These are phyloP conservation scores for Drosophila tani DNA, from an alignment of 1,140 invertebrate species.

Conservation along the genomic window DNA sequence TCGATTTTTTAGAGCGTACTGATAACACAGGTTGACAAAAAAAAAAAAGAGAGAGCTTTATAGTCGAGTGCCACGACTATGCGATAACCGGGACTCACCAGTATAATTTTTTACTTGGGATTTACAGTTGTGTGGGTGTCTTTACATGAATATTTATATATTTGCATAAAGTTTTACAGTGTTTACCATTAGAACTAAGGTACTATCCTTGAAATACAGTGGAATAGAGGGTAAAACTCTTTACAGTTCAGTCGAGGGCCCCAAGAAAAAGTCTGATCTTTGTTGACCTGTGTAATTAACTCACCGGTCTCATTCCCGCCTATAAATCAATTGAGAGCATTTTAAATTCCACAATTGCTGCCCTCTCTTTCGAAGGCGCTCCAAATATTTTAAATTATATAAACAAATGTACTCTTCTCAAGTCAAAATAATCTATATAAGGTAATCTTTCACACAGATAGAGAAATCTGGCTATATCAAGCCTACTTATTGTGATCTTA, in stretches of 20 bases:
- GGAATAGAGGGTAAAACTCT: too few relatives aligned
- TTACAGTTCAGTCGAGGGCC: not conserved
- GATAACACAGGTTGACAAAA: conserved; percentile 5
- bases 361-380: not conserved
- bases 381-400: not conserved
- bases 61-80: conserved; percentile 10
- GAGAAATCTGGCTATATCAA: not conserved
- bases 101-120: not conserved
- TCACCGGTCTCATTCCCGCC: not conserved
- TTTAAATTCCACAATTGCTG: not conserved
- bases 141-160: too few relatives aligned
- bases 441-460: not conserved
- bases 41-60: not conserved
- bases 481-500: not conserved
- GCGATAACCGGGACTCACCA: conserved; percentile 1
- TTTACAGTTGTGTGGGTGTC: not conserved
- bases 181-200: too few relatives aligned
- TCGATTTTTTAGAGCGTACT: not conserved
- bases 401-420: not conserved
- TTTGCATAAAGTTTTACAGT: not conserved
- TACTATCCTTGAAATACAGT: too few relatives aligned
- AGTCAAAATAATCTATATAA: not conserved
- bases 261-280: not conserved
- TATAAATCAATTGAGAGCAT: conserved; percentile 4
- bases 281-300: conserved; percentile 9